These are phyloP conservation scores for Uloborus diversus DNA, from an alignment of 1,140 invertebrate species.

Conservation along the genomic window DNA sequence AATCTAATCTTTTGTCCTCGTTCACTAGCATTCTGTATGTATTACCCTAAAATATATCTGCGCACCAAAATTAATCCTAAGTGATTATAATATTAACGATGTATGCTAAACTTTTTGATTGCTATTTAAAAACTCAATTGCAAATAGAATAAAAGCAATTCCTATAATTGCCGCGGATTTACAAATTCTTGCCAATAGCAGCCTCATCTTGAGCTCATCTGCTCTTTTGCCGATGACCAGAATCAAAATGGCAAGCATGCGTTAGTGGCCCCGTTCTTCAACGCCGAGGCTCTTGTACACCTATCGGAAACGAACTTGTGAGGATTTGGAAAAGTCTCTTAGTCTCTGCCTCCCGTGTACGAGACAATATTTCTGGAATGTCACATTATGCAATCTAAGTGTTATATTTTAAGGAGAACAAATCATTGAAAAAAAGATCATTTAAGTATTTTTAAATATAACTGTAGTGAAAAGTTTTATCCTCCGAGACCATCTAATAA, in stretches of 20 bases:
- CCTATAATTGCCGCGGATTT: not conserved
- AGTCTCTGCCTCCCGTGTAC: slow-evolving; percentile 80
- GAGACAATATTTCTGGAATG: slow-evolving; percentile 80
- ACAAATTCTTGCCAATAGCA: slow-evolving; percentile 68
- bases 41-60: too few relatives aligned
- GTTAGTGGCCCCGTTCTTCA: slow-evolving; percentile 65
- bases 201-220: slow-evolving; percentile 77
- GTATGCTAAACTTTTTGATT: too few relatives aligned
- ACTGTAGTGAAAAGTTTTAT: not conserved
- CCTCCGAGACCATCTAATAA: not conserved
- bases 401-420: too few relatives aligned
- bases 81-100: too few relatives aligned
- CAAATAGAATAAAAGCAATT: too few relatives aligned
- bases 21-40: too few relatives aligned
- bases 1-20: too few relatives aligned
- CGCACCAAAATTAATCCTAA: too few relatives aligned
- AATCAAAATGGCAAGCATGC: slow-evolving; percentile 85
- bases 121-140: too few relatives aligned
- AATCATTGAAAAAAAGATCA: too few relatives aligned
- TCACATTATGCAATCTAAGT: too few relatives aligned
- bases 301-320: slow-evolving; percentile 78
- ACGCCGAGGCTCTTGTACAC: slow-evolving; percentile 69
- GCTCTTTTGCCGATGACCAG: slow-evolving; percentile 81
- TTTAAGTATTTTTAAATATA: too few relatives aligned
- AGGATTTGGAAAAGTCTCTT: slow-evolving; percentile 75